phyloP scores from a whole-genome alignment of 1,140 invertebrate species.

The Caenorhabditis latens region DNA sequence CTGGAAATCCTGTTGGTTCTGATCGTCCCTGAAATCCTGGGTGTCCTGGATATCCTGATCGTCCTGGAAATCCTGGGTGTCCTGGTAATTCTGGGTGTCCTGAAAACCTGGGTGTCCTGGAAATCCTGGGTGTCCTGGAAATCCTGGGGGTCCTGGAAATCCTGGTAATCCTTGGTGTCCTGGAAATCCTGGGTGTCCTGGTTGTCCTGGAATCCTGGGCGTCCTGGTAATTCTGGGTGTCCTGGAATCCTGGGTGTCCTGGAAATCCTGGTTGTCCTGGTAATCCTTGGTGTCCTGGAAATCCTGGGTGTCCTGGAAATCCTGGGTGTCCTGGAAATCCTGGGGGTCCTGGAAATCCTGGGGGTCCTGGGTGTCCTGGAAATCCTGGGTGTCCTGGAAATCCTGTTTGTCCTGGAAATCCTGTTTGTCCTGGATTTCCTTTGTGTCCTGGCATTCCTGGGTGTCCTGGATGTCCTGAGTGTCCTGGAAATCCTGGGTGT shows the following conservation, averaged over 20 bases:
- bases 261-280: slow-evolving; percentile 78
- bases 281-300: slow-evolving; percentile 76
- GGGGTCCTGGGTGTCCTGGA: slow-evolving; percentile 77
- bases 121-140: slow-evolving; percentile 64
- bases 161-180: background rate
- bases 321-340: slow-evolving; percentile 72
- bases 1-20: too few relatives aligned
- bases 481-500: slow-evolving; percentile 80
- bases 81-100: slow-evolving; percentile 76
- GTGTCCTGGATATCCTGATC: slow-evolving; percentile 76
- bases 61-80: slow-evolving; percentile 80
- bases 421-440: too few relatives aligned
- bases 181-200: slow-evolving; percentile 70
- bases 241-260: slow-evolving; percentile 80
- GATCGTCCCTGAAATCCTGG: too few relatives aligned
- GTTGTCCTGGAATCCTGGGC: slow-evolving; percentile 70
- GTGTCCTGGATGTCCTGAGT: slow-evolving; percentile 76
- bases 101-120: background rate
- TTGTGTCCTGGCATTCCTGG: slow-evolving; percentile 70
- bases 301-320: too few relatives aligned
- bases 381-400: slow-evolving; percentile 81
- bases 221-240: slow-evolving; percentile 76
- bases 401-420: slow-evolving; percentile 80
- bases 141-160: too few relatives aligned
- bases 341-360: slow-evolving; percentile 79